Conservation (phyloP, 2,113 vertebrate species). For the Oncorhynchus kisutch region DNA sequence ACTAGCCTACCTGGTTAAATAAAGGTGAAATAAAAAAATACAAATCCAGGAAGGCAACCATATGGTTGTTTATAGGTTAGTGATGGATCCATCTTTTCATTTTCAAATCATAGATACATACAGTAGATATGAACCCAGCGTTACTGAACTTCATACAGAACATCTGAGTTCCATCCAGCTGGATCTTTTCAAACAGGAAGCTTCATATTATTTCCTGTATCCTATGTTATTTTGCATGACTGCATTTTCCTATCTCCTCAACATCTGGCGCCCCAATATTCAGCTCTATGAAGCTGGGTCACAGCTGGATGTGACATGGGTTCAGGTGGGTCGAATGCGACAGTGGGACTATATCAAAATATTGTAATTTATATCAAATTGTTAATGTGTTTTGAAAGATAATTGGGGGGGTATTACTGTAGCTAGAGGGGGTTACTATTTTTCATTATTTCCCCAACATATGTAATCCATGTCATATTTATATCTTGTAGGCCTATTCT, state of each 20-base stretch:
- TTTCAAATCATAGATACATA: neutral
- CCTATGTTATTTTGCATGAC: neutral
- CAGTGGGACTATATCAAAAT: neutral
- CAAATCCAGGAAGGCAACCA: no score
- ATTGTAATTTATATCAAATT: neutral
- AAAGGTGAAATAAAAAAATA: no score
- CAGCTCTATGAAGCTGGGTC: neutral
- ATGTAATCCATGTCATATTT: neutral
- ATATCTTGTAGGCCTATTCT: no score
- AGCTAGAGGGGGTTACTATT: no score
- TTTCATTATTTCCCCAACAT: neutral
- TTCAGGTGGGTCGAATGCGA: neutral
- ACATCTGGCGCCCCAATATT: neutral
- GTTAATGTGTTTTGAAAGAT: neutral
- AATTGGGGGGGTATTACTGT: no score
- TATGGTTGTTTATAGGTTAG: no score
- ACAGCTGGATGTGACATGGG: neutral
- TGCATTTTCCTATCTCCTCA: conserved; percentile 24
- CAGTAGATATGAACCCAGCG: no score
- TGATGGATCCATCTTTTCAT: neutral
- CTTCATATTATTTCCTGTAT: conserved; percentile 1
- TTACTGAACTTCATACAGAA: no score
- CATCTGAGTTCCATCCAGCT: neutral
- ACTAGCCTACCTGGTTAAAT: no score
- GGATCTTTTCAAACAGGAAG: neutral